Conservation (phyloP, 2,797 vertebrate species). For the Microchirus variegatus region DNA sequence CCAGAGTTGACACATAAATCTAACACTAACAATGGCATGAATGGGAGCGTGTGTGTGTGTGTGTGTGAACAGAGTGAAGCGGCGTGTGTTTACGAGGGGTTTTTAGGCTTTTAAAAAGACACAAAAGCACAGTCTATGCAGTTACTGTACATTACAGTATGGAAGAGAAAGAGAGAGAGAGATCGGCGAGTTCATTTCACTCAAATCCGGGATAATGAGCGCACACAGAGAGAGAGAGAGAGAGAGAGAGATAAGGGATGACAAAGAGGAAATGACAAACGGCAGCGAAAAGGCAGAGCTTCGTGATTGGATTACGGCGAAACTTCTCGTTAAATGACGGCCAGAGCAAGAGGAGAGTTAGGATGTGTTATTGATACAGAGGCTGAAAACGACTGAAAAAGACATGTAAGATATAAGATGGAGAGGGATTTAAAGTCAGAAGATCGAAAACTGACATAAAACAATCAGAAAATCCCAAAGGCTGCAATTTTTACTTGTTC, state of each 20-base stretch:
- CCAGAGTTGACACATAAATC: conserved; percentile 31
- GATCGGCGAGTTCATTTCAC: conserved; percentile 55
- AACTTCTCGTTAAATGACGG: conserved; percentile 66
- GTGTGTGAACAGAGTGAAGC: background rate
- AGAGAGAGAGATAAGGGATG: conserved; percentile 57
- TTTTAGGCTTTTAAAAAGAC: too few species aligned
- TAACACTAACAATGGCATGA: conserved; percentile 23
- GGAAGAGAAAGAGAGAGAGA: conserved; percentile 22
- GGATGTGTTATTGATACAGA: conserved; percentile 6
- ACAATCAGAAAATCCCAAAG: too few species aligned
- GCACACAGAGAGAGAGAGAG: conserved; percentile 55
- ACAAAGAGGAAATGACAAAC: conserved; percentile 63
- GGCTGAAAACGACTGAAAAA: conserved; percentile 10
- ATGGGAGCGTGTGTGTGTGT: conserved; percentile 36
- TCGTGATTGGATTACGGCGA: conserved; percentile 61
- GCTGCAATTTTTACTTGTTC: too few species aligned
- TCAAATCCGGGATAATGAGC: conserved; percentile 58
- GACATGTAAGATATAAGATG: too few species aligned
- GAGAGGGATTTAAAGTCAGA: too few species aligned
- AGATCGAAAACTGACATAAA: too few species aligned
- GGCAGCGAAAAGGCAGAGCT: conserved; percentile 39
- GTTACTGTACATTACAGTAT: conserved; percentile 42
- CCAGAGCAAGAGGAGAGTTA: conserved; percentile 25
- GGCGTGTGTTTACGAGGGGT: too few species aligned
- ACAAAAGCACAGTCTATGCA: too few species aligned